A percentile compares a stretch with the other conserved stretches of the same genome.
Evolutionary conservation across 2,113 vertebrate genomes (phyloP).

Genomic region (Picathartes gymnocephalus): DNA sequence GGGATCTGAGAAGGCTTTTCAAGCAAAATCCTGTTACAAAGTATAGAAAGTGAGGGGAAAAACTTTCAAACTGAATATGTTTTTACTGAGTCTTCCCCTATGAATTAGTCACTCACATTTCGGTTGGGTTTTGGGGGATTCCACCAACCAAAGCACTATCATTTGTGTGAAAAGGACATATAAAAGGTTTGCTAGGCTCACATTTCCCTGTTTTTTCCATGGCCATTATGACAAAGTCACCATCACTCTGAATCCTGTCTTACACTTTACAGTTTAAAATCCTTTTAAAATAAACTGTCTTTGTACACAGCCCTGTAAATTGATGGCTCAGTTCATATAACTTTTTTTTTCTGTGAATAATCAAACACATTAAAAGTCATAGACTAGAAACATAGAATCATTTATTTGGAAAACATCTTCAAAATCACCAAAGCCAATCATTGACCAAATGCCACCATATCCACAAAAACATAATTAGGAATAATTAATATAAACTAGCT

Average conservation of each 20-base stretch:
- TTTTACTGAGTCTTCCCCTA: not conserved
- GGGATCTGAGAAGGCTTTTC: not conserved
- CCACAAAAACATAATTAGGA: not conserved
- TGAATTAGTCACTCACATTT: not conserved
- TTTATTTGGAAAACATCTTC: not conserved
- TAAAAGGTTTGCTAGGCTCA: not conserved
- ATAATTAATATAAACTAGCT: not conserved
- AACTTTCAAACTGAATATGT: not conserved
- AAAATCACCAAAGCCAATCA: not conserved
- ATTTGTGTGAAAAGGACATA: not conserved
- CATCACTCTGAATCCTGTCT: not conserved
- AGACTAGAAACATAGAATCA: not conserved
- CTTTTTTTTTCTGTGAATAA: not conserved
- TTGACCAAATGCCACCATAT: not conserved
- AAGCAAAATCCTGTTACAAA: not conserved
- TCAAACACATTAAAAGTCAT: not conserved
- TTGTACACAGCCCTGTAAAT: not conserved
- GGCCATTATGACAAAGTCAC: not conserved
- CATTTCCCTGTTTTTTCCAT: not conserved
- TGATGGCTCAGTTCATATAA: not conserved
- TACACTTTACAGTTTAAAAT: not conserved
- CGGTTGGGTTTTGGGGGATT: not conserved
- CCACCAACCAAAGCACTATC: not conserved
- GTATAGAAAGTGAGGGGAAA: rapidly evolving
- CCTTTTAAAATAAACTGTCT: not conserved